Conservation (phyloP, 2,888 invertebrate species). For the Lamproptera curius region DNA sequence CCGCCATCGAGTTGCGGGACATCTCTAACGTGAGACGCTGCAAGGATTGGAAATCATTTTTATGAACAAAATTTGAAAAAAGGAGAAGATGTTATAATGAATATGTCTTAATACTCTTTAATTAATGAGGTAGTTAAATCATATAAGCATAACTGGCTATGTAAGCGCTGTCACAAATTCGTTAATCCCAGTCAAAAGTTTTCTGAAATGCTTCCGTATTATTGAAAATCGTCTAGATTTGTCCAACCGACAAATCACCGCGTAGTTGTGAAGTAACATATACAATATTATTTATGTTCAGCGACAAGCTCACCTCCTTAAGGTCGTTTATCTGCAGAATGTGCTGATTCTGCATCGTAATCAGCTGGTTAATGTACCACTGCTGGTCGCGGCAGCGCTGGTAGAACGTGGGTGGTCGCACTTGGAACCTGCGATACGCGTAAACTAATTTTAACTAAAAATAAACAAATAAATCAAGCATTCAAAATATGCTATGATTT, state of each 20-base stretch:
- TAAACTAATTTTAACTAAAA: background rate
- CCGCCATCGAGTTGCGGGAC: constrained; percentile 81
- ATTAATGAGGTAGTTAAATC: no score
- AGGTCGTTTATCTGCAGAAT: constrained; percentile 89
- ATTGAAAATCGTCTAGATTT: no score
- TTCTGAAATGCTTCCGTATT: no score
- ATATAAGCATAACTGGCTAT: no score
- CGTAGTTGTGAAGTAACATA: background rate
- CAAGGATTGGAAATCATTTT: background rate
- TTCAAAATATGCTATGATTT: no score
- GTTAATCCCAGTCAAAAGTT: no score
- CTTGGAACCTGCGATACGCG: constrained; percentile 85
- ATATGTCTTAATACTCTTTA: background rate
- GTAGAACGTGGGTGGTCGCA: constrained; percentile 95
- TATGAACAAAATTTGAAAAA: background rate
- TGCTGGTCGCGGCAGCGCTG: constrained; percentile 96
- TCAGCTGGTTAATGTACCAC: constrained; percentile 92
- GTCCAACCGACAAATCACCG: background rate
- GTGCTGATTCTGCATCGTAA: constrained; percentile 88
- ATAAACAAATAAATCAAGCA: no score
- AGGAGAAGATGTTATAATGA: background rate
- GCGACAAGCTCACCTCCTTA: constrained; percentile 85
- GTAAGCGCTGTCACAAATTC: no score
- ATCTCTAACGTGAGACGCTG: constrained; percentile 83
- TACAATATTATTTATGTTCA: background rate